A percentile compares a stretch with the other conserved stretches of the same genome.
phyloP scores from a whole-genome alignment of 2,797 vertebrate species.

The Euphonia xanthogaster region DNA sequence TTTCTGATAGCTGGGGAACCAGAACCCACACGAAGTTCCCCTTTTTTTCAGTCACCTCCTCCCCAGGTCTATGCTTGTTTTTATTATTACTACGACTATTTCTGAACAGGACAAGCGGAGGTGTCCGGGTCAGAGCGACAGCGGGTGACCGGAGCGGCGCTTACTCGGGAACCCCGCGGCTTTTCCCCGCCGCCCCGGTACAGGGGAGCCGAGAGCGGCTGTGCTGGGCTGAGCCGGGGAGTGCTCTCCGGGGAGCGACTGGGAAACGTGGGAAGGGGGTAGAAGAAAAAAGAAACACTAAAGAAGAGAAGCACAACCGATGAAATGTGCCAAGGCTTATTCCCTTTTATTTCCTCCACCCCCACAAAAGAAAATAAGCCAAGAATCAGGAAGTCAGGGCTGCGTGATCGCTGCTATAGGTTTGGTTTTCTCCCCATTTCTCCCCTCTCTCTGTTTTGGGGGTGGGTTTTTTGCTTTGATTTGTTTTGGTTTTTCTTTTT shows the following conservation, averaged over 20 bases:
- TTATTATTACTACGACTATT: rapidly evolving
- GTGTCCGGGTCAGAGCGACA: neutral
- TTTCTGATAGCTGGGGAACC: neutral
- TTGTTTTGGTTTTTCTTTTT: neutral
- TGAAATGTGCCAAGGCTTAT: neutral
- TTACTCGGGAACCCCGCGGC: neutral
- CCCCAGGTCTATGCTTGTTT: neutral
- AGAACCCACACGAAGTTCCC: neutral
- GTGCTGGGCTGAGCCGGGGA: neutral
- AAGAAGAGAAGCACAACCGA: neutral
- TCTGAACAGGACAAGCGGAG: neutral
- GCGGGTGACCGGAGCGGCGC: neutral
- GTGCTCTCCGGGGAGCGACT: neutral
- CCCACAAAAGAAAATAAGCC: conserved; percentile 26
- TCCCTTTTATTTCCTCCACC: conserved; percentile 21
- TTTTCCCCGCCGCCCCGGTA: neutral
- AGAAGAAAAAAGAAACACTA: neutral
- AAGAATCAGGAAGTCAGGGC: conserved; percentile 31
- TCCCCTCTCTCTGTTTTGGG: neutral
- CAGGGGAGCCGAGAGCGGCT: neutral
- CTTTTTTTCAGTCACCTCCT: neutral
- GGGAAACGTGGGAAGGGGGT: neutral
- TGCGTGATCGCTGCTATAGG: neutral
- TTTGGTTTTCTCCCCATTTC: neutral
- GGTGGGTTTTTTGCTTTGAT: neutral